phyloP scores from a whole-genome alignment of 35 echinoderm and acorn worm species.

The Chiridota heheva region DNA sequence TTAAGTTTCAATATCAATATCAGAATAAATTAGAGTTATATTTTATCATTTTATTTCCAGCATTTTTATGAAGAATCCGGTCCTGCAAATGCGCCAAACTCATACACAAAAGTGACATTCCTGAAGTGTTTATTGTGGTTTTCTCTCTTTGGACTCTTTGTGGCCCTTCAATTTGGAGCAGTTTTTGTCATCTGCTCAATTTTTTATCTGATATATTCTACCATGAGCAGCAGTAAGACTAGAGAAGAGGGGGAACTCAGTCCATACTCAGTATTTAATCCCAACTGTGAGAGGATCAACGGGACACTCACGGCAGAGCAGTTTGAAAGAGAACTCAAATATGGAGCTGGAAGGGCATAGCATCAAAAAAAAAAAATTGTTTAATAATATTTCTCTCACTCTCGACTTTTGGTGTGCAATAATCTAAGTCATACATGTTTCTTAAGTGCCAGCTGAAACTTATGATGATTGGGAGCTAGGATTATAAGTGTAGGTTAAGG shows the following conservation, averaged over 20 bases:
- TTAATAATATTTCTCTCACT: no score
- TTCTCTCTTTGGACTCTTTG: slow-evolving; percentile 62
- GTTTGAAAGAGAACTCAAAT: slow-evolving; percentile 84
- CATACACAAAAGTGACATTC: neutral
- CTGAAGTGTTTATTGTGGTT: slow-evolving; percentile 79
- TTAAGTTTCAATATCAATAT: neutral
- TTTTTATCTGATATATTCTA: slow-evolving; percentile 83
- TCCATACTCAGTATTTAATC: slow-evolving; percentile 98
- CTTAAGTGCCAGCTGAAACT: no score
- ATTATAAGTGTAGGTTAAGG: no score
- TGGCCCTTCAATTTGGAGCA: slow-evolving; percentile 68
- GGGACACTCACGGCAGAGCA: slow-evolving; percentile 91
- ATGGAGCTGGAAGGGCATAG: slow-evolving; percentile 64
- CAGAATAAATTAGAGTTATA: neutral
- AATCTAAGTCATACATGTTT: no score
- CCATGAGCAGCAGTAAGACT: slow-evolving; percentile 36
- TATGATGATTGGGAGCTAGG: no score
- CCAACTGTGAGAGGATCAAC: slow-evolving; percentile 87
- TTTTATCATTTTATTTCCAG: neutral
- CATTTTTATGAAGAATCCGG: no score
- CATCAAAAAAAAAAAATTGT: no score
- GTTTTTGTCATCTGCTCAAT: slow-evolving; percentile 65
- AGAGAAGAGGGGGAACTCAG: slow-evolving; percentile 73
- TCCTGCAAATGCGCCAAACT: neutral
- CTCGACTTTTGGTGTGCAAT: no score